A percentile compares a stretch with the other conserved stretches of the same genome.
Conservation (phyloP, 2,797 vertebrate species). For the Delichon dasypus region DNA sequence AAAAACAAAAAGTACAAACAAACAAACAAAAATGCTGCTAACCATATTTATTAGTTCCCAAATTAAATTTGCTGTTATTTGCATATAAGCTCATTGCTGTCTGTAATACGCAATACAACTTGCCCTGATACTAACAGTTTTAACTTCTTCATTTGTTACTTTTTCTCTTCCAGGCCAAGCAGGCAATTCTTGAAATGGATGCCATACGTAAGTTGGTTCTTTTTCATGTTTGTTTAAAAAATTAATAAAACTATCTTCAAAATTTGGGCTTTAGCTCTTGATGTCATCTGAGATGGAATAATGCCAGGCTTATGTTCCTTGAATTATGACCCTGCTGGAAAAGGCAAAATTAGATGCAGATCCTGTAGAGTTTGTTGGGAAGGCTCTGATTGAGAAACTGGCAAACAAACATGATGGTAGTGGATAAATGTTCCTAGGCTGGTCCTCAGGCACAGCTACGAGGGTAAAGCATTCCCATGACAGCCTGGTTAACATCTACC, state of each 20-base stretch:
- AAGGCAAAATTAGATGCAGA: background rate
- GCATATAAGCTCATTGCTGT: background rate
- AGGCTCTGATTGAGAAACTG: background rate
- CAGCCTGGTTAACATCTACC: background rate
- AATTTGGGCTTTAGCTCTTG: background rate
- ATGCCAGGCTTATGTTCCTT: background rate
- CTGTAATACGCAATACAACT: background rate
- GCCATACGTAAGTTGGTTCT: conserved; percentile 87
- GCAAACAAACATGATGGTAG: background rate
- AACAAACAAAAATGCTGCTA: background rate
- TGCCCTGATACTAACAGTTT: background rate
- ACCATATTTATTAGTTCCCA: background rate
- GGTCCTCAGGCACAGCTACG: background rate
- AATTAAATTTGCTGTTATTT: background rate
- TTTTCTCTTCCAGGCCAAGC: conserved; percentile 87
- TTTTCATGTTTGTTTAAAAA: background rate
- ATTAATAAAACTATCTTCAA: background rate
- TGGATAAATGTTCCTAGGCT: background rate
- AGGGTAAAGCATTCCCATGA: background rate
- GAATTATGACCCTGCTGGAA: background rate
- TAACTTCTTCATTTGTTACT: background rate
- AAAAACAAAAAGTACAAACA: background rate
- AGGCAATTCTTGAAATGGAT: conserved; percentile 98
- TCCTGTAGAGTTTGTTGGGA: background rate
- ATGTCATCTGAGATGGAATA: background rate